Conservation (phyloP, 2,888 invertebrate genomes). For the Drosophila quinaria region DNA sequence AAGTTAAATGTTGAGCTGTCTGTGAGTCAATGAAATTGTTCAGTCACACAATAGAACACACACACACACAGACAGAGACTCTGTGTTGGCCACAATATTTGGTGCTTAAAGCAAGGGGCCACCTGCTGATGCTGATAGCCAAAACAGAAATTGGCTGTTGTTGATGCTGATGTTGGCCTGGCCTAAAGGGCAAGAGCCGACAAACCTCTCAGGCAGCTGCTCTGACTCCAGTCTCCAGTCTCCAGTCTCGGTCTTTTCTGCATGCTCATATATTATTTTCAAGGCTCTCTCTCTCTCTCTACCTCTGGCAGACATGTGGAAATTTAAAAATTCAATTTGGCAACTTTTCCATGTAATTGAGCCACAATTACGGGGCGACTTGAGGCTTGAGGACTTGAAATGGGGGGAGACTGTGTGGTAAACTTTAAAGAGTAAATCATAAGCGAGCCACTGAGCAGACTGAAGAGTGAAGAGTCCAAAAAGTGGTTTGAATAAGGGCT, state of each 20-base stretch:
- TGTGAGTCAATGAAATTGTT: constrained; percentile 3
- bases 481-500: too few relatives aligned
- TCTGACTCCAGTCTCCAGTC: neutral
- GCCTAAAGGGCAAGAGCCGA: neutral
- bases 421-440: constrained; percentile 77
- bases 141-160: constrained; percentile 24
- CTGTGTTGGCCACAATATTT: constrained; percentile 12
- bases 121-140: constrained; percentile 34
- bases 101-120: constrained; percentile 21
- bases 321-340: constrained; percentile 82
- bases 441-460: constrained; percentile 65
- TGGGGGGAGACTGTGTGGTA: neutral
- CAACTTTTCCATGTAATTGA: constrained; percentile 80
- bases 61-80: neutral
- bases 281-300: constrained; percentile 32
- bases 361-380: constrained; percentile 71
- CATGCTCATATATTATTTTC: constrained; percentile 71
- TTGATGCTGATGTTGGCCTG: constrained; percentile 14
- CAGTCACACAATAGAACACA: constrained; percentile 1
- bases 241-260: constrained; percentile 38
- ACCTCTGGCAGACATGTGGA: constrained; percentile 50
- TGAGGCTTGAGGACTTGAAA: constrained; percentile 31
- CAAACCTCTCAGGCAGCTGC: constrained; percentile 30
- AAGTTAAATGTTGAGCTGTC: neutral
- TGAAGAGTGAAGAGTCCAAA: constrained; percentile 12